These are phyloP conservation scores for Magallana angulata DNA, from an alignment of 1,140 invertebrate genomes.

Conservation along the genomic window DNA sequence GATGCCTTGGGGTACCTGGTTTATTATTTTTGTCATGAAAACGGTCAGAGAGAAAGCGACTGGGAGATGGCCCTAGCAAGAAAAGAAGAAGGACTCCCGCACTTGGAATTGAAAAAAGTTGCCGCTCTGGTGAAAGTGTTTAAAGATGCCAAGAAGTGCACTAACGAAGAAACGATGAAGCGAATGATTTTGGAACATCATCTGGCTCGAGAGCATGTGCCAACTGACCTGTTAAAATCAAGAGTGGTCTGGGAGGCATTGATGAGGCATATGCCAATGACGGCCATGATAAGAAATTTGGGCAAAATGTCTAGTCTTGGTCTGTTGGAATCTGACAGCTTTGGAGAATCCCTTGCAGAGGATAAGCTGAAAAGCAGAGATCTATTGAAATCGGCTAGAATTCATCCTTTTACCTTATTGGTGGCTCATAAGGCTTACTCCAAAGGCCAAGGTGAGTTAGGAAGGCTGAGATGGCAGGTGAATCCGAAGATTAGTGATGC, in stretches of 20 bases:
- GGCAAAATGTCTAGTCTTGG: slow-evolving; percentile 84
- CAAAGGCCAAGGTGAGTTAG: slow-evolving; percentile 81
- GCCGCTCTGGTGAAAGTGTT: slow-evolving; percentile 83
- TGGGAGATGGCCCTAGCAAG: slow-evolving; percentile 62
- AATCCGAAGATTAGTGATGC: slow-evolving; percentile 69
- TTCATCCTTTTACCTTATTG: slow-evolving; percentile 84
- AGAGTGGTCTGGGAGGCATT: slow-evolving; percentile 84
- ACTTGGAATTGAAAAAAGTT: slow-evolving; percentile 75
- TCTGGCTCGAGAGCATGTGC: slow-evolving; percentile 85
- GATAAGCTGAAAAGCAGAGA: slow-evolving; percentile 68
- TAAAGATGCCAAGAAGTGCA: slow-evolving; percentile 83
- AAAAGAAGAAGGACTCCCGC: slow-evolving; percentile 35
- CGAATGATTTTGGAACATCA: slow-evolving; percentile 80
- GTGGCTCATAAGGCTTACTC: slow-evolving; percentile 82
- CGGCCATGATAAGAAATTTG: slow-evolving; percentile 82
- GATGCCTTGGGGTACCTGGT: slow-evolving; percentile 59
- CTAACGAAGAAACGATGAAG: slow-evolving; percentile 79
- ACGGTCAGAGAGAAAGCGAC: slow-evolving; percentile 79
- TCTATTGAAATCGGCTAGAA: slow-evolving; percentile 79
- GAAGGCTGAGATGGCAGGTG: slow-evolving; percentile 72
- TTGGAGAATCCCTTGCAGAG: slow-evolving; percentile 57
- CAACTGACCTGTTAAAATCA: slow-evolving; percentile 84
- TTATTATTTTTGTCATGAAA: slow-evolving; percentile 69
- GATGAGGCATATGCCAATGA: slow-evolving; percentile 82
- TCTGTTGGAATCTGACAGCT: slow-evolving; percentile 78